These are phyloP conservation scores for Hydrotaea cyrtoneurina DNA, from an alignment of 2,888 invertebrate species.

Conservation along the genomic window DNA sequence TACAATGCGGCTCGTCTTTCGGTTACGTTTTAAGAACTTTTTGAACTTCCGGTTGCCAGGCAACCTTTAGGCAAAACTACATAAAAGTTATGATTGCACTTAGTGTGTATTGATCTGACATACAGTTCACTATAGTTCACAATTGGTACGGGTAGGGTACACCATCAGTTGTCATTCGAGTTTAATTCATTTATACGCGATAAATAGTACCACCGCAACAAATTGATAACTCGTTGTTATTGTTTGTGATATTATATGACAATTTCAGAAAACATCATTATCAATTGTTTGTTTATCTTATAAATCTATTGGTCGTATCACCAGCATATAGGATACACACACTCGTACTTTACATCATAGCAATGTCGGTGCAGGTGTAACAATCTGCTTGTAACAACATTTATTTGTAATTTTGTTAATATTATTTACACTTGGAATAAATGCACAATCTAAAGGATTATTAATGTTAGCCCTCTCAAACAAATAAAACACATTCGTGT, in stretches of 20 bases:
- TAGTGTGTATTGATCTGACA: too few species aligned
- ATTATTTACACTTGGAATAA: background rate
- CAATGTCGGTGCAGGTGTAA: background rate
- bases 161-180: background rate
- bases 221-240: background rate
- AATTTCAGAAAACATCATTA: background rate
- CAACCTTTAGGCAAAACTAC: too few species aligned
- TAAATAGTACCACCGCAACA: background rate
- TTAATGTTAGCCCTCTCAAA: background rate
- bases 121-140: too few species aligned
- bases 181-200: background rate
- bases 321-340: background rate
- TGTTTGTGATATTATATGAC: slow-evolving; percentile 1
- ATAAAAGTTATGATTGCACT: too few species aligned
- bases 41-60: too few species aligned
- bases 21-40: too few species aligned
- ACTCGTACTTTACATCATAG: background rate
- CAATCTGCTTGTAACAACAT: background rate
- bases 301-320: background rate
- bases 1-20: too few species aligned
- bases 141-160: background rate
- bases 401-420: background rate
- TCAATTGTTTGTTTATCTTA: slow-evolving; percentile 33
- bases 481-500: slow-evolving; percentile 7
- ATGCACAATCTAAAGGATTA: background rate